Base-by-base conservation (phyloP, 2,113 vertebrate species). In the Camarhynchus parvulus region DNA sequence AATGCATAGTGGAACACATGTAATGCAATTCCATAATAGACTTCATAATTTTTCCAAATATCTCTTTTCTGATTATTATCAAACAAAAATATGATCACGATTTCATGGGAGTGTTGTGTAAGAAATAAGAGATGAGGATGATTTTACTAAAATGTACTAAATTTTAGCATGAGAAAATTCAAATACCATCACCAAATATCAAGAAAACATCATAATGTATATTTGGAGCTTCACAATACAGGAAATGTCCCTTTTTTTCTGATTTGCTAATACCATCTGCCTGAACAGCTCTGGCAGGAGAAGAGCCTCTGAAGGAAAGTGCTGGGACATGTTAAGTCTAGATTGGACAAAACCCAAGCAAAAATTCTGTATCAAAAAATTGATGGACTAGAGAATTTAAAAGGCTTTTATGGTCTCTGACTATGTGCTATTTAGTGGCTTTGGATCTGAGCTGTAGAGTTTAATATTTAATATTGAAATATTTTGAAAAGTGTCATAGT, bases 381-480 rank as follows among this genome's bases (percentile, higher is more conserved):
- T 67, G 50, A 89, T n/a, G 64, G 66, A 59, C 17, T 74, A 76
- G 21, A 68, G 59, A 22, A 84, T 91, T 93, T 92, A 41, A 75
- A 78, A 88, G n/a, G 25, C 18, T 21, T 70, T 92, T 86, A 49
- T 4, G 0, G 27, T 90, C 49, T 35, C 44, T 59, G 21, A 20
- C 63, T 74, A 11, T 52, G 9, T 82, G 33, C 20, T 89, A 9
- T 90, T 91, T 92, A 39, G 22, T 77, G 56, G 8, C 23, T 77
- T 75, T 86, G 66, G 42, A 82, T 91, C 28, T 44, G 53, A 82
- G 76, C 53, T 89, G 61, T 67, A 62, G 8, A 59, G 20, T 70
- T 94, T 91, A 95, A 79, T 93, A 88, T 86, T 92, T 94, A 82
- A 91, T 82, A 63, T 7, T 64, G 62, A 87, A 94, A 88, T 94